Evolutionary conservation across 2,888 invertebrate genomes (phyloP).

Genomic region (Penaeus monodon): DNA sequence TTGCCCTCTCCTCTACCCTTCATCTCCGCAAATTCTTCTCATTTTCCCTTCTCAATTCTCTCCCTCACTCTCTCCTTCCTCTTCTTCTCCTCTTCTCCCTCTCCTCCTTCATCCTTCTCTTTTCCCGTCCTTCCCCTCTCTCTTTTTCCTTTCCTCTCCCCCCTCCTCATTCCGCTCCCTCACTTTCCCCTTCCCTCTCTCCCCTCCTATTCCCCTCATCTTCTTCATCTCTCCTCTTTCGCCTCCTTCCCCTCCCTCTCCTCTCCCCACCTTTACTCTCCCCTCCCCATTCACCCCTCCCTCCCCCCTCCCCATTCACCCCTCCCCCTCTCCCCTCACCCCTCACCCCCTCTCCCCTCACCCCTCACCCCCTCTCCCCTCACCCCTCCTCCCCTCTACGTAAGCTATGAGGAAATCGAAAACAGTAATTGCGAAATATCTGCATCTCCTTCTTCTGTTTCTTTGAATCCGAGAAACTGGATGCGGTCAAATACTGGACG

Average conservation of each 20-base stretch:
- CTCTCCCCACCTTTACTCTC: too few relatives aligned
- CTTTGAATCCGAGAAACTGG: too few relatives aligned
- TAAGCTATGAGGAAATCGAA: too few relatives aligned
- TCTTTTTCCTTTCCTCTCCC: background rate
- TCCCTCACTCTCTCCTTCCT: slow-evolving; percentile 8
- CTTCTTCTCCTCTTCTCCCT: background rate
- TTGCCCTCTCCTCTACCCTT: background rate
- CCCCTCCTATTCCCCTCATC: background rate
- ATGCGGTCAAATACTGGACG: too few relatives aligned
- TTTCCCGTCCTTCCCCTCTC: too few relatives aligned
- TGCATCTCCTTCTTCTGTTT: too few relatives aligned
- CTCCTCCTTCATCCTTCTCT: background rate
- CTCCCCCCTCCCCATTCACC: background rate
- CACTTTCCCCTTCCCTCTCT: too few relatives aligned
- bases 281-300: background rate
- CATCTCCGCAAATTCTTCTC: too few relatives aligned
- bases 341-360: background rate
- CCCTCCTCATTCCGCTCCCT: background rate
- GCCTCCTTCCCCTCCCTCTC: too few relatives aligned
- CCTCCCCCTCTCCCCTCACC: background rate
- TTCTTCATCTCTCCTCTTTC: background rate
- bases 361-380: background rate
- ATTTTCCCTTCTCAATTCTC: background rate
- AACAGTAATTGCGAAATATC: too few relatives aligned
- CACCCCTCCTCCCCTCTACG: too few relatives aligned